Evolutionary conservation across 2,113 vertebrate genomes (phyloP).

Genomic region (human (Homo sapiens)): GRCh38 chr3:62395501-62396000

Average conservation of each 20-base stretch:
- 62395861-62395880: background rate
- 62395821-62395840: background rate
- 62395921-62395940: background rate
- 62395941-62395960: background rate
- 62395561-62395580: constrained; percentile 11
- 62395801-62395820: background rate
- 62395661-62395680: background rate
- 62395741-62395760: background rate
- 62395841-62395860: background rate
- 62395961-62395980: background rate
- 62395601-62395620: background rate
- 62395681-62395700: background rate
- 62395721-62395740: background rate
- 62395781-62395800: background rate
- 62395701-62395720: background rate
- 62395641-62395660: background rate
- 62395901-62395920: background rate
- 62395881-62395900: background rate
- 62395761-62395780: background rate
- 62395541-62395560: background rate
- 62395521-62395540: background rate
- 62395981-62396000: background rate
- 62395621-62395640: background rate
- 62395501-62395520: background rate
- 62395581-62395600: background rate